Percentiles rank a stretch among this genome's conserved stretches.
Conservation (phyloP, 2,113 vertebrate genomes). For the Chaetops frenatus region DNA sequence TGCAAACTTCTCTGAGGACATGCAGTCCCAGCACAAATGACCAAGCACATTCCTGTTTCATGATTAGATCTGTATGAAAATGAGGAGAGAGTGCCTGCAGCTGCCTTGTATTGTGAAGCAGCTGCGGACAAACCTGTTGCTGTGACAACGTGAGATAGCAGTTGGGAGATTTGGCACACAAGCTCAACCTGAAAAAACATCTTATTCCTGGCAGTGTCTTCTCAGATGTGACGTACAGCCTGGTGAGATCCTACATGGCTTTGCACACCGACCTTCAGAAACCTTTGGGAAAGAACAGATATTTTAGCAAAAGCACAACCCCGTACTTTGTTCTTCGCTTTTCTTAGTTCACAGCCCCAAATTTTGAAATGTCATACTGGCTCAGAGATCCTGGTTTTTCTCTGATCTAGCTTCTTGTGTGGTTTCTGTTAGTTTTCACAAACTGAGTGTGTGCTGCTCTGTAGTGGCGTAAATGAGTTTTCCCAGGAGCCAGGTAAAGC, state of each 20-base stretch:
- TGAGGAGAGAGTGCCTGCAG: not conserved
- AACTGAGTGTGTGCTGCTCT: not conserved
- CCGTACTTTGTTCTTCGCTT: not conserved
- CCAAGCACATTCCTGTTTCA: not conserved
- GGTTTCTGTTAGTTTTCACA: not conserved
- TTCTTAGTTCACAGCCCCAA: not conserved
- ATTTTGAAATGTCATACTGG: not conserved
- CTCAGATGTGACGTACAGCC: not conserved
- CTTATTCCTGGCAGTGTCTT: not conserved
- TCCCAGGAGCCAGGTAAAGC: not conserved
- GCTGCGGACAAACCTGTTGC: not conserved
- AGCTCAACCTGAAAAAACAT: not conserved
- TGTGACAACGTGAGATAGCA: not conserved
- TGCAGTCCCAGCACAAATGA: not conserved
- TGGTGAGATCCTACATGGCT: not conserved
- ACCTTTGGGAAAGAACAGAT: not conserved
- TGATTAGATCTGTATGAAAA: not conserved
- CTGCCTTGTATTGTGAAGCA: not conserved
- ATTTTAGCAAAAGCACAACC: not conserved
- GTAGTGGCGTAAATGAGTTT: not conserved
- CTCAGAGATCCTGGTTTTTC: not conserved
- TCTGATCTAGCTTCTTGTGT: not conserved
- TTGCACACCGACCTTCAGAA: not conserved
- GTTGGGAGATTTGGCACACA: not conserved
- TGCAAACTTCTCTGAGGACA: conserved; percentile 16